Percentiles rank a stretch among this genome's conserved stretches.
phyloP scores from a whole-genome alignment of 2,797 vertebrate genomes.

The Cuniculus paca region DNA sequence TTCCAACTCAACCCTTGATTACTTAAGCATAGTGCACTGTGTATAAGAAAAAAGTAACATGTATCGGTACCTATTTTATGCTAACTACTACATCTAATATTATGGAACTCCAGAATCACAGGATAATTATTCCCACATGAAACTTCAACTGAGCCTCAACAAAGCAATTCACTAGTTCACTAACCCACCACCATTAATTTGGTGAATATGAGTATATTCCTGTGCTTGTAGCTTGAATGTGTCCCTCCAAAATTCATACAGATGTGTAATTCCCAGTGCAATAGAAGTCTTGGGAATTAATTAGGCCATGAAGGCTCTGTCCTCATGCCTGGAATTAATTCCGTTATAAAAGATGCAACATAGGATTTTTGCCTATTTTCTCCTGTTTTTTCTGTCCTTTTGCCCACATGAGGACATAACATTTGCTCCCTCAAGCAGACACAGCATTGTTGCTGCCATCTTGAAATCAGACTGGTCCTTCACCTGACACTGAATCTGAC shows the following conservation, averaged over 20 bases:
- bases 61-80: neutral
- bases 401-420: accelerated
- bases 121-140: neutral
- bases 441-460: too few species aligned
- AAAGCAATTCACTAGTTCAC: neutral
- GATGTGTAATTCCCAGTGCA: neutral
- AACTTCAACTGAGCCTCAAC: neutral
- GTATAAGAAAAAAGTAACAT: neutral
- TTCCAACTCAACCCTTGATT: neutral
- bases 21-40: neutral
- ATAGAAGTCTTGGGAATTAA: neutral
- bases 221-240: neutral
- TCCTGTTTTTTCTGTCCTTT: neutral
- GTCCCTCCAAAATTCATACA: neutral
- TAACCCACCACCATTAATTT: neutral
- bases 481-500: neutral
- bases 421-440: neutral
- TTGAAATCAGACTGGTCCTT: neutral
- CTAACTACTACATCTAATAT: neutral
- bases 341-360: neutral
- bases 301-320: neutral
- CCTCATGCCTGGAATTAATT: neutral
- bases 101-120: neutral
- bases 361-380: neutral
- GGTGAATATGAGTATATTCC: neutral